Evolutionary conservation across 2,797 vertebrate species (phyloP).

Genomic region (Mycteria americana): DNA sequence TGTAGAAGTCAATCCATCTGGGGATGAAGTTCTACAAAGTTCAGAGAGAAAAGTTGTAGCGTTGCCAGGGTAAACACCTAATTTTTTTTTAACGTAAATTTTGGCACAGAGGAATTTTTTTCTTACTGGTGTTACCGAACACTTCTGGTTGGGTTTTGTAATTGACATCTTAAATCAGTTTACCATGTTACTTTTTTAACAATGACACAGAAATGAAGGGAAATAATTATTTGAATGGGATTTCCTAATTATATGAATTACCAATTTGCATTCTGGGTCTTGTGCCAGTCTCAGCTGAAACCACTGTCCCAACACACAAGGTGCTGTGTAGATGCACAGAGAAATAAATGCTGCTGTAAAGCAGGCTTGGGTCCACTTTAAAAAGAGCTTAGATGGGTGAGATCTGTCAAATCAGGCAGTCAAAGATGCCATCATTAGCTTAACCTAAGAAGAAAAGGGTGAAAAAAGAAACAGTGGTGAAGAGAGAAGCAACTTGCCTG

Average conservation of each 20-base stretch:
- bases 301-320: neutral
- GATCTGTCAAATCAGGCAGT: neutral
- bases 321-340: neutral
- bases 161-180: rapidly evolving
- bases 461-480: neutral
- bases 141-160: neutral
- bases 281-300: neutral
- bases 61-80: neutral
- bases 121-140: neutral
- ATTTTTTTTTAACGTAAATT: neutral
- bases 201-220: neutral
- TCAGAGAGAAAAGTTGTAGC: constrained; percentile 12
- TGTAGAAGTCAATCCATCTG: constrained; percentile 24
- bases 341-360: neutral
- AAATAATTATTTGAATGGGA: neutral
- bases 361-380: neutral
- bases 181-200: neutral
- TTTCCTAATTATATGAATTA: neutral
- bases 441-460: neutral
- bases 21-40: constrained; percentile 32
- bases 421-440: neutral
- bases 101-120: neutral
- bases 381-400: neutral
- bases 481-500: neutral
- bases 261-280: neutral